Evolutionary conservation across 2,888 invertebrate species (phyloP), one percentile per base, ranked within the genome.

Genomic region (Glomeris marginata): DNA sequence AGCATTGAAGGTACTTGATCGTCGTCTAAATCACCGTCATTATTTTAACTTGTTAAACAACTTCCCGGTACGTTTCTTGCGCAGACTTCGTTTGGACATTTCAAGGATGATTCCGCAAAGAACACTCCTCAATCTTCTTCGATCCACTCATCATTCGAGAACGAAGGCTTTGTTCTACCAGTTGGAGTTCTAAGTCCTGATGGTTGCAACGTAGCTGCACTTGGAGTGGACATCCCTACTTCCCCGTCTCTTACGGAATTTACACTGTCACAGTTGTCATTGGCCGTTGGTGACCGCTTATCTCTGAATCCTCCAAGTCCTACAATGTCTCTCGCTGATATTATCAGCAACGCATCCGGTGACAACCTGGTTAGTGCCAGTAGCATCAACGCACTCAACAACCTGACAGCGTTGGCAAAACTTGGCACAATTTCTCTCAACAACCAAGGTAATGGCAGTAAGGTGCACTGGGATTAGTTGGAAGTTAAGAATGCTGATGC

Each of bases 381-480:
- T 59, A 80, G 83, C 60, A 61, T 57, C 33, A 58, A 60, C 53
- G 85, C 87, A 11, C 79, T 85, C 60, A 85, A 84, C 67, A 91
- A 90, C 70, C 72, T 91, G 57, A 86, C 90, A 64, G 87, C 86
- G 28, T 76, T 91, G 52, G 87, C 87, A 52, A 90, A 90, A 68
- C 74, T 90, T 50, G 87, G 87, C 62, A 69, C 69, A 53, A 61
- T 64, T 37, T 63, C 69, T n/a, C 66, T 73, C 55, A 71, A 67
- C 49, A 67, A 67, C 58, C 70, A 69, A 63, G 72, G 72, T 72
- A 46, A 21, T 3, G 6, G 4, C 4, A 13, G 13, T 36, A 36
- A 18, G 3, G 15, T 5, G 35, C 16, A 10, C n/a, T 41, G n/a
- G 4, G 15, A 10, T 47, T 48, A 47, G 15, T 45, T 5, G n/a